Evolutionary conservation across 2,888 invertebrate species (phyloP).

Genomic region (Eueremaeus valkanovi): DNA sequence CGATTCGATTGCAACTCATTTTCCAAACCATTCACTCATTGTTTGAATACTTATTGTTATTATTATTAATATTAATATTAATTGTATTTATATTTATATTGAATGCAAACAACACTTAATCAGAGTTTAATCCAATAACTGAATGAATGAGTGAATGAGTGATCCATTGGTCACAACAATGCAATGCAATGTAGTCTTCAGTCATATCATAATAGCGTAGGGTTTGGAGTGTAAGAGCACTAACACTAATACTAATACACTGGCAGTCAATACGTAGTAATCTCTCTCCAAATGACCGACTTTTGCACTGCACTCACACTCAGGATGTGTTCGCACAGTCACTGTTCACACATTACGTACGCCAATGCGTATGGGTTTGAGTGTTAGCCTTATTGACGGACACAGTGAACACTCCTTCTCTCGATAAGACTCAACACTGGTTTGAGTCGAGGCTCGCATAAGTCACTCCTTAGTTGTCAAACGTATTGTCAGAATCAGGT

Average conservation of each 20-base stretch:
- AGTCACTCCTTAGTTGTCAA: too few species aligned
- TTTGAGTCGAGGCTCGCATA: too few species aligned
- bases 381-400: too few species aligned
- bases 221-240: too few species aligned
- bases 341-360: neutral
- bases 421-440: too few species aligned
- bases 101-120: neutral
- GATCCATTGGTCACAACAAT: neutral
- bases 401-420: too few species aligned
- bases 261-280: constrained; percentile 26
- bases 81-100: too few species aligned
- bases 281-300: constrained; percentile 17
- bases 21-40: neutral
- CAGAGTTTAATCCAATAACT: neutral
- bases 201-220: neutral
- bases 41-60: neutral
- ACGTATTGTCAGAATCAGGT: too few species aligned
- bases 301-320: neutral
- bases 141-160: neutral
- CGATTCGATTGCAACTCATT: too few species aligned
- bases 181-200: neutral
- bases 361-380: too few species aligned
- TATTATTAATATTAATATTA: too few species aligned
- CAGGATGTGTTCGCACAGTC: neutral
- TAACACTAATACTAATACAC: too few species aligned